These are phyloP conservation scores for Oxyteleia sp. DNA, from an alignment of 2,888 invertebrate species.

Conservation along the genomic window DNA sequence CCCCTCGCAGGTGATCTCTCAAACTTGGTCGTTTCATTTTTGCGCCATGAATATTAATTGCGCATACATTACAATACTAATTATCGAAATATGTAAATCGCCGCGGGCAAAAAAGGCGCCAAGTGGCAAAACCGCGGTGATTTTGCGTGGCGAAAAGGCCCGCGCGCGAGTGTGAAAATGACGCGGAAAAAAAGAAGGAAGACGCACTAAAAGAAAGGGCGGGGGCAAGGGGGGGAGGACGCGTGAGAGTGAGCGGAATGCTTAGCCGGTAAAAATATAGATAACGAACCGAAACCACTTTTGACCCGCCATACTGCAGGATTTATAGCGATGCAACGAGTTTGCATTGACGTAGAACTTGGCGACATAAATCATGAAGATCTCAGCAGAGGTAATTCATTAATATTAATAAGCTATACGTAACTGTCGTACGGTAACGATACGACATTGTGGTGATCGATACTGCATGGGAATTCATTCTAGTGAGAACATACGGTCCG, in stretches of 20 bases:
- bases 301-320: conserved; percentile 84
- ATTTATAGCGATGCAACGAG: conserved; percentile 86
- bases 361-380: conserved; percentile 85
- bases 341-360: conserved; percentile 84
- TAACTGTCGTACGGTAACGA: conserved; percentile 84
- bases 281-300: conserved; percentile 87
- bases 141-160: conserved; percentile 55
- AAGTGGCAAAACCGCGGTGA: conserved; percentile 74
- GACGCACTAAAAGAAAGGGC: conserved; percentile 14
- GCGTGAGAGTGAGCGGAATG: conserved; percentile 76
- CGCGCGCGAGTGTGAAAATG: conserved; percentile 59
- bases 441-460: conserved; percentile 79
- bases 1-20: conserved; percentile 33
- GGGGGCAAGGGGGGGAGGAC: conserved; percentile 34
- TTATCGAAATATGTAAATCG: conserved; percentile 70
- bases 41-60: conserved; percentile 55
- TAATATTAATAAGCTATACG: conserved; percentile 87
- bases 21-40: conserved; percentile 53
- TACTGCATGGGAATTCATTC: conserved; percentile 73
- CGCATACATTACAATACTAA: conserved; percentile 72
- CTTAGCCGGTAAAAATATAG: conserved; percentile 84
- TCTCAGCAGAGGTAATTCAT: conserved; percentile 85
- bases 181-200: conserved; percentile 64
- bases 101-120: conserved; percentile 41
- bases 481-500: conserved; percentile 72